phyloP scores from a whole-genome alignment of 2,113 vertebrate genomes.

The Ceyx cyanopectus region DNA sequence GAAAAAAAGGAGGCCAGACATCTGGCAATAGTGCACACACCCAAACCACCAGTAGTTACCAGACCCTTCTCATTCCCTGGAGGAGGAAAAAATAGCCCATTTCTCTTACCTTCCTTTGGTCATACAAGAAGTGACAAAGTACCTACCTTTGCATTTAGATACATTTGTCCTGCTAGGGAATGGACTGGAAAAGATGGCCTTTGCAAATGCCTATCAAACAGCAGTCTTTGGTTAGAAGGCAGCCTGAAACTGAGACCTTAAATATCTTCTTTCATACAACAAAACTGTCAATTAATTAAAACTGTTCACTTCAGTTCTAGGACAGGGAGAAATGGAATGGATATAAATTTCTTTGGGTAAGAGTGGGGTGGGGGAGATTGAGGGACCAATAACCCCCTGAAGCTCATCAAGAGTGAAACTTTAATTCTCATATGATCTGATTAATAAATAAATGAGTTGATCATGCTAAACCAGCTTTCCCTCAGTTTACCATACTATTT shows the following conservation, averaged over 20 bases:
- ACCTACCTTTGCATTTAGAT: conserved; percentile 84
- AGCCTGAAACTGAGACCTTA: background rate
- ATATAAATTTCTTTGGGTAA: background rate
- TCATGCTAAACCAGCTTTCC: background rate
- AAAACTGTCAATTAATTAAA: background rate
- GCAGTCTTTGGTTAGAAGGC: background rate
- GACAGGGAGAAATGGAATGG: background rate
- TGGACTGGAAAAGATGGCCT: conserved; percentile 76
- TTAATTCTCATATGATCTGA: background rate
- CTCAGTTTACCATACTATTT: background rate
- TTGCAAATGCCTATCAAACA: conserved; percentile 80
- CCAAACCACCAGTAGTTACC: background rate
- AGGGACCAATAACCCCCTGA: background rate
- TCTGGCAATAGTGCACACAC: background rate
- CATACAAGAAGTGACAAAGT: background rate
- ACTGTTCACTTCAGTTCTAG: background rate
- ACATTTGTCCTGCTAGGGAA: conserved; percentile 79
- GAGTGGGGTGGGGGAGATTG: background rate
- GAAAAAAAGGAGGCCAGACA: background rate
- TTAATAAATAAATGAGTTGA: background rate
- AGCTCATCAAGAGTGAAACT: background rate
- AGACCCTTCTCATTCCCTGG: background rate
- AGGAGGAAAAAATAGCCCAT: background rate
- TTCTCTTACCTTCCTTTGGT: background rate
- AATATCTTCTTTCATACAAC: background rate